Percentiles rank a stretch among this genome's conserved stretches.
Conservation (phyloP, 2,888 invertebrate species). For the Julus scanicus region DNA sequence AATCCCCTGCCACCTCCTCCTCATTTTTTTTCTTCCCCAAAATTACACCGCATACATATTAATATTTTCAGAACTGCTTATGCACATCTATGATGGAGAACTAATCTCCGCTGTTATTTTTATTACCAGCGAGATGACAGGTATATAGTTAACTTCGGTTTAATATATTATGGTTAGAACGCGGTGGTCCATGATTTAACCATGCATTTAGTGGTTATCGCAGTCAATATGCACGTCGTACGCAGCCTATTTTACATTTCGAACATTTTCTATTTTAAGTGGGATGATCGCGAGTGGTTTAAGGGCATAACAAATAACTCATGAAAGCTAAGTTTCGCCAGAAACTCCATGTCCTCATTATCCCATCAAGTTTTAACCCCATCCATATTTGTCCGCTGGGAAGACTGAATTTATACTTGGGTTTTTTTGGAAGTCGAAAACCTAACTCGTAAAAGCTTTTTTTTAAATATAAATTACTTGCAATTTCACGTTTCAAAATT, state of each 20-base stretch:
- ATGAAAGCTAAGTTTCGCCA: background rate
- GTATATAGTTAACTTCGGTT: slow-evolving; percentile 25
- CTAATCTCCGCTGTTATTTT: slow-evolving; percentile 18
- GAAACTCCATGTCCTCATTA: background rate
- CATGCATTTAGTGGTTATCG: slow-evolving; percentile 7
- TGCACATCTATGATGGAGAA: slow-evolving; percentile 33
- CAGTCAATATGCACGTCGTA: background rate
- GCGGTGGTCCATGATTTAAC: slow-evolving; percentile 15
- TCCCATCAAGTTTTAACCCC: slow-evolving; percentile 22
- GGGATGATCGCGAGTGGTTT: slow-evolving; percentile 16
- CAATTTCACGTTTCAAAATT: no score
- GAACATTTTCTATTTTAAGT: background rate
- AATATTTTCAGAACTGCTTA: slow-evolving; percentile 4
- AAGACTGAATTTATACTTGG: background rate
- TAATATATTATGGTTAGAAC: slow-evolving; percentile 8
- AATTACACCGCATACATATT: slow-evolving; percentile 33
- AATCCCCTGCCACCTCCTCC: background rate
- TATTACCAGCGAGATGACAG: slow-evolving; percentile 23
- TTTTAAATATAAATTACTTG: no score
- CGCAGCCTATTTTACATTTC: background rate
- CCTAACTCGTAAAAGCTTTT: no score
- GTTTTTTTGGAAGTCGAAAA: background rate
- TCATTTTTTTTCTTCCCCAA: background rate
- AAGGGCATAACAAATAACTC: slow-evolving; percentile 27
- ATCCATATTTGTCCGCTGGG: background rate